These are phyloP conservation scores for Myioborus melanocephalus DNA, from an alignment of 2,797 vertebrate genomes.

Conservation along the genomic window DNA sequence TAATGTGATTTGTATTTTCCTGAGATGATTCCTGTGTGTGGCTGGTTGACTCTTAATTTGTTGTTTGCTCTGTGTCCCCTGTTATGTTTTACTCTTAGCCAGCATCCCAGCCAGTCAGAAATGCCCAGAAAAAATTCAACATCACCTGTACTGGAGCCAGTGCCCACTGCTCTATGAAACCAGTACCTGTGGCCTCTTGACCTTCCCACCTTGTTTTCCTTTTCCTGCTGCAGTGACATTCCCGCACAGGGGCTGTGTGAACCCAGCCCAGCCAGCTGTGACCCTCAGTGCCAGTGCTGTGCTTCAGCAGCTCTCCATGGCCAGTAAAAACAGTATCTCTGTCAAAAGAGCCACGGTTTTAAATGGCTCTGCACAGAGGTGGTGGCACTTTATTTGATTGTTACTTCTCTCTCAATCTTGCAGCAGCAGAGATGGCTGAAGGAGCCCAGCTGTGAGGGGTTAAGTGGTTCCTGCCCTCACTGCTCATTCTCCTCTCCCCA, in stretches of 20 bases:
- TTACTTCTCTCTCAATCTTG: not conserved
- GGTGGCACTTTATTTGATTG: no score
- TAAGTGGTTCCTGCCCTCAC: not conserved
- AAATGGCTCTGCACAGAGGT: not conserved
- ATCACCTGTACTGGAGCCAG: not conserved
- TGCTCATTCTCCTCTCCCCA: not conserved
- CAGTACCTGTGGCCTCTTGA: not conserved
- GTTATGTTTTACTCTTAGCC: not conserved
- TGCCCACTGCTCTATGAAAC: not conserved
- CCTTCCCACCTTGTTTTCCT: not conserved
- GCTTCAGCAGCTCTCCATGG: not conserved
- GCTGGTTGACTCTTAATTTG: not conserved
- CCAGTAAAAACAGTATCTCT: not conserved
- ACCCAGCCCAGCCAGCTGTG: not conserved
- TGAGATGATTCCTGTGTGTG: not conserved
- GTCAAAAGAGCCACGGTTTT: rapidly evolving
- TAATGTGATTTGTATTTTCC: not conserved
- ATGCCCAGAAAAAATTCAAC: not conserved
- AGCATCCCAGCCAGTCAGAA: not conserved
- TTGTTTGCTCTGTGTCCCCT: not conserved
- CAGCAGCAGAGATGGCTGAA: not conserved
- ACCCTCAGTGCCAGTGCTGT: not conserved
- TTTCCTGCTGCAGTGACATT: not conserved
- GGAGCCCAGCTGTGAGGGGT: not conserved
- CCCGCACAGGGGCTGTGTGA: rapidly evolving